phyloP scores from a whole-genome alignment of 2,113 vertebrate species.

The Gopherus evgoodei region DNA sequence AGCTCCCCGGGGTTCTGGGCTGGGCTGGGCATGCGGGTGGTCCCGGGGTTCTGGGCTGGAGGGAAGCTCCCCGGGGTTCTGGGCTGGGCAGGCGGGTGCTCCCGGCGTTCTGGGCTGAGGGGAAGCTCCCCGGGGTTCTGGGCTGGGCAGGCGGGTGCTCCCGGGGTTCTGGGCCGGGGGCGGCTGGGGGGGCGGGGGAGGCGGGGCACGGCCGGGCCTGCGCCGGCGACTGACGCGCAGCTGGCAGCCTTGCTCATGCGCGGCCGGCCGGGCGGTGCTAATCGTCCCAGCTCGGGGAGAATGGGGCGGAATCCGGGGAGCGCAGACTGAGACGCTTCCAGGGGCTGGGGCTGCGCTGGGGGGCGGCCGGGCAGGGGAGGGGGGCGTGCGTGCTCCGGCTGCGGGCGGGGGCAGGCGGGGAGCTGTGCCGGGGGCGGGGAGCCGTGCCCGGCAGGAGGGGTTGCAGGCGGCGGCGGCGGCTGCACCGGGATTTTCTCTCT shows the following conservation, averaged over 20 bases:
- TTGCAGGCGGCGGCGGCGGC: constrained; percentile 6
- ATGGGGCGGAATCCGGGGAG: constrained; percentile 51
- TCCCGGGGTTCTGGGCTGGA: background rate
- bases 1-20: background rate
- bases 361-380: constrained; percentile 16
- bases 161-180: background rate
- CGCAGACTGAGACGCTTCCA: constrained; percentile 31
- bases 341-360: constrained; percentile 17
- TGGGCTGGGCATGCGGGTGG: fast-evolving
- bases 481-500: background rate
- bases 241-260: constrained; percentile 68
- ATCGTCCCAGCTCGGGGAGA: constrained; percentile 49
- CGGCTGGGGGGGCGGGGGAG: background rate
- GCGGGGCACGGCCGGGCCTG: constrained; percentile 53
- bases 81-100: background rate
- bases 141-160: background rate
- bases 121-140: too few relatives aligned
- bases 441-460: background rate
- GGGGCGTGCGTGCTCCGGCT: constrained; percentile 19
- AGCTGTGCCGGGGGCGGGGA: background rate
- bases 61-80: background rate
- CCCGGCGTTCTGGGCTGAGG: background rate
- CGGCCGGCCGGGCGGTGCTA: constrained; percentile 69
- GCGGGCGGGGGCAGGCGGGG: background rate
- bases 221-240: constrained; percentile 67